These are phyloP conservation scores for Brenthis daphne DNA, from an alignment of 2,888 invertebrate species.

Conservation along the genomic window DNA sequence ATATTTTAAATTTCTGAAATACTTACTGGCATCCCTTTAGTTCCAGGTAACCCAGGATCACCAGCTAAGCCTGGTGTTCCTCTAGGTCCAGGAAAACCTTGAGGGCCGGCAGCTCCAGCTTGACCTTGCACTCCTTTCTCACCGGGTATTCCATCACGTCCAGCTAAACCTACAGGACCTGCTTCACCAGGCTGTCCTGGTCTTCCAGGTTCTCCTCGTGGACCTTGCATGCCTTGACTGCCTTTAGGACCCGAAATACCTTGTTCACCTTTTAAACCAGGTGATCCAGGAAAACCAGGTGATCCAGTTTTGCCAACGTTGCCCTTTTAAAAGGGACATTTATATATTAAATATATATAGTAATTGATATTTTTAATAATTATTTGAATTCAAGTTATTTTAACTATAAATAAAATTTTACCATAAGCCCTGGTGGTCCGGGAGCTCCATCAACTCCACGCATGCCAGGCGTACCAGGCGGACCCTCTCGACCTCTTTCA, in stretches of 20 bases:
- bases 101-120: slow-evolving; percentile 87
- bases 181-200: slow-evolving; percentile 89
- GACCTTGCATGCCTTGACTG: slow-evolving; percentile 90
- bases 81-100: slow-evolving; percentile 91
- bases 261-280: slow-evolving; percentile 91
- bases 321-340: slow-evolving; percentile 76
- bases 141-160: slow-evolving; percentile 90
- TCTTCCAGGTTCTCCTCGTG: slow-evolving; percentile 90
- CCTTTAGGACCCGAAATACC: slow-evolving; percentile 90
- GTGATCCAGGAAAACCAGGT: slow-evolving; percentile 92
- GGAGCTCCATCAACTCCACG: slow-evolving; percentile 90
- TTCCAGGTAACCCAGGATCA: slow-evolving; percentile 87
- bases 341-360: not conserved
- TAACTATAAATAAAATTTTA: slow-evolving; percentile 62
- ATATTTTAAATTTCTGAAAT: not conserved
- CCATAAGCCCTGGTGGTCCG: slow-evolving; percentile 89
- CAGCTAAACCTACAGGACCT: slow-evolving; percentile 88
- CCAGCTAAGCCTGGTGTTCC: slow-evolving; percentile 90
- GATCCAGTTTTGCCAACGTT: slow-evolving; percentile 91
- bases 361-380: not conserved
- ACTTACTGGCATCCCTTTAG: slow-evolving; percentile 88
- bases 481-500: slow-evolving; percentile 92
- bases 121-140: slow-evolving; percentile 91
- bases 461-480: slow-evolving; percentile 88
- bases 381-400: not conserved